These are phyloP conservation scores for Odobenus rosmarus DNA, from an alignment of 2,113 vertebrate species.

Conservation along the genomic window DNA sequence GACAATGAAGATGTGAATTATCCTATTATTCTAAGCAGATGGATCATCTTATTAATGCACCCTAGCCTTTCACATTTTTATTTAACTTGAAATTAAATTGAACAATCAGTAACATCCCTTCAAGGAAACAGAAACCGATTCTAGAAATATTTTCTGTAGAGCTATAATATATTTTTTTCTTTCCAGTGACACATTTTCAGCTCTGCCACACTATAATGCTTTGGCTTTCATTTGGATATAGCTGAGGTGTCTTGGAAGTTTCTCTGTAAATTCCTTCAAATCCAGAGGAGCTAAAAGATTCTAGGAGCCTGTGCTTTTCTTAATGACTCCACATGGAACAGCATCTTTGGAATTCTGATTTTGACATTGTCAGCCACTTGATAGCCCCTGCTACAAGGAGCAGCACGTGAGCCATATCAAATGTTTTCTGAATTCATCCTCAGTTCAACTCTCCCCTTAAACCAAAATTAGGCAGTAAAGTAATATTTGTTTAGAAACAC, in stretches of 20 bases:
- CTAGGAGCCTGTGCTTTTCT: conserved; percentile 50
- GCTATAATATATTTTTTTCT: background rate
- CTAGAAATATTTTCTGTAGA: conserved; percentile 35
- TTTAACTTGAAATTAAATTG: conserved; percentile 74
- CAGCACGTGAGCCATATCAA: conserved; percentile 60
- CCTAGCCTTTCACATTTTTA: conserved; percentile 66
- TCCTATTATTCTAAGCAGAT: conserved; percentile 73
- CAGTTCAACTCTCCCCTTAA: conserved; percentile 66
- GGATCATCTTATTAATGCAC: conserved; percentile 58
- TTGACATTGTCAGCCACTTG: conserved; percentile 61
- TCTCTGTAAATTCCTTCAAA: conserved; percentile 76
- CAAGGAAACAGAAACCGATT: conserved; percentile 53
- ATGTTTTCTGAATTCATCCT: conserved; percentile 80
- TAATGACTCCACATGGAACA: conserved; percentile 63
- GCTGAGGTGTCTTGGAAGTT: conserved; percentile 68
- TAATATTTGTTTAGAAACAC: conserved; percentile 80
- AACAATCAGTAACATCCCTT: conserved; percentile 55
- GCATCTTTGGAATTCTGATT: conserved; percentile 73
- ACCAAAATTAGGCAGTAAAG: conserved; percentile 76
- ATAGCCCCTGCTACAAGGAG: conserved; percentile 32
- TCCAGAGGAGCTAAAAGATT: conserved; percentile 63
- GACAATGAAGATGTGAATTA: conserved; percentile 71
- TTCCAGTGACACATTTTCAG: conserved; percentile 40
- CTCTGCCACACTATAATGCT: conserved; percentile 39
- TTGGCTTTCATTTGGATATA: conserved; percentile 75